Conservation (phyloP, 2,888 invertebrate genomes). For the Mongoloraphidia duomilia region DNA sequence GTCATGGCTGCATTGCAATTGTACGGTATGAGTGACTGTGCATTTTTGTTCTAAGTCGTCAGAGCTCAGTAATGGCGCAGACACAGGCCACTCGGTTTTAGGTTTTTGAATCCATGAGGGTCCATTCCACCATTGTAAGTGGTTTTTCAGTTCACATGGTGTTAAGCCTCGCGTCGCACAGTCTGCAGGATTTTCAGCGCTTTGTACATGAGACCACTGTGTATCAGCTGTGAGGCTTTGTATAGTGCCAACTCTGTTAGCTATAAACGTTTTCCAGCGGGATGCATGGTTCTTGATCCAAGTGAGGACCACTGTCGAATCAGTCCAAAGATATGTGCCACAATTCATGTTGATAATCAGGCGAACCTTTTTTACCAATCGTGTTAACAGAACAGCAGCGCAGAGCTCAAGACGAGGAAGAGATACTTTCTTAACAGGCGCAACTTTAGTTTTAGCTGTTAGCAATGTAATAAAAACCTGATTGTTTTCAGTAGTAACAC, state of each 20-base stretch:
- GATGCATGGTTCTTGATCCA: not conserved
- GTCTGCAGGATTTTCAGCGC: not conserved
- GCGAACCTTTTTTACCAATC: not conserved
- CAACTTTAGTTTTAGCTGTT: not conserved
- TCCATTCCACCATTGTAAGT: not conserved
- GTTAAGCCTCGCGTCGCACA: not conserved
- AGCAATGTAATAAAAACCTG: not conserved
- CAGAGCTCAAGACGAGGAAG: not conserved
- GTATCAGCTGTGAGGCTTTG: not conserved
- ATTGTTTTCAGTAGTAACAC: not conserved
- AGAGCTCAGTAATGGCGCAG: too few species aligned
- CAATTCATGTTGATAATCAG: not conserved
- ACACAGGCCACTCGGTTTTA: too few species aligned
- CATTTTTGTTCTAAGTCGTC: too few species aligned
- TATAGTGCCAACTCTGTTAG: not conserved
- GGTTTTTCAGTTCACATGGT: not conserved
- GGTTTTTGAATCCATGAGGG: not conserved
- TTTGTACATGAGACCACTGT: not conserved
- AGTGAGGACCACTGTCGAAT: not conserved
- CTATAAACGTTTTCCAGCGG: not conserved
- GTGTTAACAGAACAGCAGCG: not conserved
- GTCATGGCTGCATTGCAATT: too few species aligned
- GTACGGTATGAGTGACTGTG: too few species aligned
- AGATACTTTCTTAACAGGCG: not conserved
- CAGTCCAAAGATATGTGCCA: not conserved